phyloP scores from a whole-genome alignment of 2,888 invertebrate genomes.

The Apamea epomidion region DNA sequence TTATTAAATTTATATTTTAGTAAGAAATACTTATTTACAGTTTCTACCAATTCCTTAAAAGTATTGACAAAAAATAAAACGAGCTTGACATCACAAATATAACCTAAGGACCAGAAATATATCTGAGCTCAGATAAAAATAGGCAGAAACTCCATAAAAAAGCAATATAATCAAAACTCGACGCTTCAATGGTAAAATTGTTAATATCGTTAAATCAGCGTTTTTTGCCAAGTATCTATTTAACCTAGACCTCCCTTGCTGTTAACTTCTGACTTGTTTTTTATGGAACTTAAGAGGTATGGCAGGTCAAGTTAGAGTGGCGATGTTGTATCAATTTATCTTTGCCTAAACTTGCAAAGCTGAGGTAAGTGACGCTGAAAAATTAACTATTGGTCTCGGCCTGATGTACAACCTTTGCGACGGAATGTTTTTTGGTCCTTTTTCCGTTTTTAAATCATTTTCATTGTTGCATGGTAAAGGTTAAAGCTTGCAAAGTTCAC shows the following conservation, averaged over 20 bases:
- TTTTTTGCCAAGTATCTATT: slow-evolving; percentile 65
- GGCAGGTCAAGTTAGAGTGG: slow-evolving; percentile 61
- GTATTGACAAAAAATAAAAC: background rate
- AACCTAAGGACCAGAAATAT: slow-evolving; percentile 34
- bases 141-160: slow-evolving; percentile 48
- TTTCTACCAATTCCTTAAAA: background rate
- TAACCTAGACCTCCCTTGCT: slow-evolving; percentile 57
- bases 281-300: slow-evolving; percentile 48
- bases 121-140: slow-evolving; percentile 42
- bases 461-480: slow-evolving; percentile 16
- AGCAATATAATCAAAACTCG: slow-evolving; percentile 69
- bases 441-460: slow-evolving; percentile 21
- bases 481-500: background rate
- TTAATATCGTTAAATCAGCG: slow-evolving; percentile 73
- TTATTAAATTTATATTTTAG: background rate
- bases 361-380: slow-evolving; percentile 72
- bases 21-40: background rate
- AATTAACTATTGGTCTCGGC: slow-evolving; percentile 66
- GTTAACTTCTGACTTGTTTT: slow-evolving; percentile 47
- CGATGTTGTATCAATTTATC: slow-evolving; percentile 71
- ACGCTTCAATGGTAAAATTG: slow-evolving; percentile 69
- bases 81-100: slow-evolving; percentile 21
- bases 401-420: slow-evolving; percentile 58
- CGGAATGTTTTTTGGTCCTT: slow-evolving; percentile 28
- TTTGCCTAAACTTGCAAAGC: slow-evolving; percentile 66